Percentiles rank a stretch among this genome's conserved stretches.
These are phyloP conservation scores for Mola mola DNA, from an alignment of 2,113 vertebrate genomes.

Conservation along the genomic window DNA sequence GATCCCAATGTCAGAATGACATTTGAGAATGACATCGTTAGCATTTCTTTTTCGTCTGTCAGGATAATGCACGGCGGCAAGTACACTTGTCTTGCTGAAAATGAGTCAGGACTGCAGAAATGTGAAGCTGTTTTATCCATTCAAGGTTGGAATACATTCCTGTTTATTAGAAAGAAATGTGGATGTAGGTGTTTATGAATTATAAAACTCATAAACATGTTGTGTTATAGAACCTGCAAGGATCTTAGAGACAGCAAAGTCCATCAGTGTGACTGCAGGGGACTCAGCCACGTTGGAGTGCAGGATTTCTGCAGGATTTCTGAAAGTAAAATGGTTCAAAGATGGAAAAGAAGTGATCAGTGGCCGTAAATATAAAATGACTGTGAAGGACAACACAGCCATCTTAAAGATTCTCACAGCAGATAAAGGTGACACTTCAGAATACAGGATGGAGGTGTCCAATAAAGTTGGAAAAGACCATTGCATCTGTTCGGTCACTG, in stretches of 20 bases:
- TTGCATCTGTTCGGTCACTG: slow-evolving; percentile 88
- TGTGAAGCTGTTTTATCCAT: slow-evolving; percentile 89
- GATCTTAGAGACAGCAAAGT: slow-evolving; percentile 88
- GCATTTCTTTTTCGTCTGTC: slow-evolving; percentile 85
- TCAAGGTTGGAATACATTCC: slow-evolving; percentile 88
- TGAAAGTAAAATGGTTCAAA: slow-evolving; percentile 95
- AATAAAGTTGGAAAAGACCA: slow-evolving; percentile 92
- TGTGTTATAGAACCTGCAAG: slow-evolving; percentile 91
- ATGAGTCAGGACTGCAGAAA: slow-evolving; percentile 93
- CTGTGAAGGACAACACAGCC: slow-evolving; percentile 89
- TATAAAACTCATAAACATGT: slow-evolving; percentile 6
- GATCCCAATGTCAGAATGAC: slow-evolving; percentile 86
- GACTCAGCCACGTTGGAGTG: slow-evolving; percentile 90
- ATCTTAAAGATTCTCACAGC: slow-evolving; percentile 89
- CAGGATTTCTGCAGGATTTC: slow-evolving; percentile 89
- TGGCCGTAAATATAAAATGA: slow-evolving; percentile 92
- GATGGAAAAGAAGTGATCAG: slow-evolving; percentile 87
- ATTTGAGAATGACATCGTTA: slow-evolving; percentile 86
- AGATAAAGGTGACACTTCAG: slow-evolving; percentile 89
- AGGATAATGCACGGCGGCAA: slow-evolving; percentile 86
- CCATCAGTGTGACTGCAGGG: slow-evolving; percentile 92
- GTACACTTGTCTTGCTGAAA: slow-evolving; percentile 92
- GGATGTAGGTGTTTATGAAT: too few species aligned
- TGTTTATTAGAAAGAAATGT: neutral
- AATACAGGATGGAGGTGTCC: slow-evolving; percentile 91